These are phyloP conservation scores for Leptoclinus maculatus DNA, from an alignment of 2,797 vertebrate genomes.

Conservation along the genomic window DNA sequence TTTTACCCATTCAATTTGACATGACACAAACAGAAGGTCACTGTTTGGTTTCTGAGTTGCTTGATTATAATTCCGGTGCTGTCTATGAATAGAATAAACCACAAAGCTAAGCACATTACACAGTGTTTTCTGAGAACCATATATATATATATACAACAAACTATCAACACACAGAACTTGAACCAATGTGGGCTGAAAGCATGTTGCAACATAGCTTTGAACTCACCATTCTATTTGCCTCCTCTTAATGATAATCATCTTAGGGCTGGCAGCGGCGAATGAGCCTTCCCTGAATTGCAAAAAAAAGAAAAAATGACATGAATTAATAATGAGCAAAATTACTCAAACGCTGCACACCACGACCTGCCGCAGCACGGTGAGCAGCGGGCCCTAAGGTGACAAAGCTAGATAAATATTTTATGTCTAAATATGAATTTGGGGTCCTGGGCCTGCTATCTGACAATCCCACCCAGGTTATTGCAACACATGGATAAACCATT, in stretches of 20 bases:
- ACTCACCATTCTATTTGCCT: conserved; percentile 63
- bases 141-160: conserved; percentile 14
- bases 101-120: conserved; percentile 18
- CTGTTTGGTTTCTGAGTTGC: conserved; percentile 30
- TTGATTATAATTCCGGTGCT: conserved; percentile 44
- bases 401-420: conserved; percentile 83
- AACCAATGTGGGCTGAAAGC: conserved; percentile 33
- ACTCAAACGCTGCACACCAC: conserved; percentile 79
- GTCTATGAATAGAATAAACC: conserved; percentile 41
- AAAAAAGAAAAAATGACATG: conserved; percentile 70
- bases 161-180: conserved; percentile 7
- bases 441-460: conserved; percentile 53
- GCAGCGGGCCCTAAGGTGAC: conserved; percentile 79
- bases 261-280: conserved; percentile 54
- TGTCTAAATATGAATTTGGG: conserved; percentile 79
- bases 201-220: conserved; percentile 52
- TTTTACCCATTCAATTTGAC: conserved; percentile 64
- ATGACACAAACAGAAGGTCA: conserved; percentile 63
- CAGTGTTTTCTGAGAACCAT: conserved; percentile 18
- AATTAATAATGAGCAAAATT: conserved; percentile 84
- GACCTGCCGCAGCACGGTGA: conserved; percentile 72
- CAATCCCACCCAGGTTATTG: conserved; percentile 45
- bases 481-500: conserved; percentile 55
- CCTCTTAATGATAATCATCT: conserved; percentile 72
- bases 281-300: conserved; percentile 73